Percentiles rank a stretch among this genome's conserved stretches.
These are phyloP conservation scores for Drosophila lacertosa DNA, from an alignment of 1,140 invertebrate species.

Conservation along the genomic window DNA sequence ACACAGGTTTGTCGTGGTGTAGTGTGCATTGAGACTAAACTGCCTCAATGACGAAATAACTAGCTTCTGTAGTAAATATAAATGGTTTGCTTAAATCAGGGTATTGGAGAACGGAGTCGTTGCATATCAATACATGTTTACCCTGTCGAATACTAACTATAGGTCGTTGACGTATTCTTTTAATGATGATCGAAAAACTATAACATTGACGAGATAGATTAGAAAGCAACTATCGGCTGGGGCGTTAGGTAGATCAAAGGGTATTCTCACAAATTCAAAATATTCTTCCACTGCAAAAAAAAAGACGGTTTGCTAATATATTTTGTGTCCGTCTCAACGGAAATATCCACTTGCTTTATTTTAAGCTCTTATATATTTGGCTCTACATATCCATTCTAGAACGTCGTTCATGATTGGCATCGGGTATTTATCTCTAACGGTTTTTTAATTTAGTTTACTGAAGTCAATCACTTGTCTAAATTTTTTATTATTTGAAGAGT, in stretches of 20 bases:
- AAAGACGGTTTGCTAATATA: not conserved
- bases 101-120: no score
- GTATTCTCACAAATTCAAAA: not conserved
- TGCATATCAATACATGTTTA: no score
- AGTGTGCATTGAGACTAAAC: no score
- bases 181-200: not conserved
- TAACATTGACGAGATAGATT: not conserved
- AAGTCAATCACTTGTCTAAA: not conserved
- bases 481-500: not conserved
- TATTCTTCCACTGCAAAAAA: not conserved
- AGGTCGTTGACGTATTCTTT: not conserved
- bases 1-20: no score
- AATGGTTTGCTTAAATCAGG: no score
- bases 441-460: not conserved
- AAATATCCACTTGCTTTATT: not conserved
- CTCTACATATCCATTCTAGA: no score
- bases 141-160: not conserved
- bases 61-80: no score
- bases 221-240: not conserved
- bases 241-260: not conserved
- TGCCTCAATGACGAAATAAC: no score
- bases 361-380: no score
- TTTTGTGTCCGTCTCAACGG: not conserved
- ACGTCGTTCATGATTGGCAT: no score
- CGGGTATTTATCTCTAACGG: no score